Evolutionary conservation across 2,888 invertebrate species (phyloP).

Genomic region (Ferrisia virgata): DNA sequence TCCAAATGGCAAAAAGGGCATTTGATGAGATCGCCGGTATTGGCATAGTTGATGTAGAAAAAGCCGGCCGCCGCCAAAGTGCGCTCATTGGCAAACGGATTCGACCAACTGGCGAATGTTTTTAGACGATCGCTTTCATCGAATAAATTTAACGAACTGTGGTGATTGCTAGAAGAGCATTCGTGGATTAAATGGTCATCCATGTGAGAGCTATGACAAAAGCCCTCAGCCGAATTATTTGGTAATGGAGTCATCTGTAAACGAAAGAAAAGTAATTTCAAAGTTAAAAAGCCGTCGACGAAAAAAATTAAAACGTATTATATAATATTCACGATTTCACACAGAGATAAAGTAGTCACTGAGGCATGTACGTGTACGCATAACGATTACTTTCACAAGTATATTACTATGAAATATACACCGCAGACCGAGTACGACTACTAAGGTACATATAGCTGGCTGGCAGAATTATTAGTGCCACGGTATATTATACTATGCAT

Average conservation of each 20-base stretch:
- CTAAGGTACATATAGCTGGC: neutral
- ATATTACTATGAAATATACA: neutral
- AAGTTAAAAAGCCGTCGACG: neutral
- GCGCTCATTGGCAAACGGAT: constrained; percentile 61
- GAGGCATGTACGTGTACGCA: neutral
- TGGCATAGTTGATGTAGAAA: constrained; percentile 69
- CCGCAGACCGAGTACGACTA: neutral
- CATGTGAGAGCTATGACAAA: constrained; percentile 6
- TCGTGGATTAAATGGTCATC: neutral
- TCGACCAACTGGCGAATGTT: constrained; percentile 74
- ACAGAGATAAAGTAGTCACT: too few relatives aligned
- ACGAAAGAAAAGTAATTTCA: neutral
- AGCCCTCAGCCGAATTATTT: constrained; percentile 1
- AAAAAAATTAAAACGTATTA: neutral
- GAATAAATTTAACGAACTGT: constrained; percentile 20
- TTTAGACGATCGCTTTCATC: constrained; percentile 56
- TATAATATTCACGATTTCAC: neutral
- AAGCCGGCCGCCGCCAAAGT: constrained; percentile 77
- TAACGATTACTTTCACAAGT: neutral
- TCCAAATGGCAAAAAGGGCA: constrained; percentile 80
- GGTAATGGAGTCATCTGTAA: constrained; percentile 41
- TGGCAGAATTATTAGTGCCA: neutral
- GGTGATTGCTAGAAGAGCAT: neutral
- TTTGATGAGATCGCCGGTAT: constrained; percentile 63
- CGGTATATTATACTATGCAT: neutral